Evolutionary conservation across 2,888 invertebrate genomes (phyloP).

Genomic region (Ophion obscuratus): DNA sequence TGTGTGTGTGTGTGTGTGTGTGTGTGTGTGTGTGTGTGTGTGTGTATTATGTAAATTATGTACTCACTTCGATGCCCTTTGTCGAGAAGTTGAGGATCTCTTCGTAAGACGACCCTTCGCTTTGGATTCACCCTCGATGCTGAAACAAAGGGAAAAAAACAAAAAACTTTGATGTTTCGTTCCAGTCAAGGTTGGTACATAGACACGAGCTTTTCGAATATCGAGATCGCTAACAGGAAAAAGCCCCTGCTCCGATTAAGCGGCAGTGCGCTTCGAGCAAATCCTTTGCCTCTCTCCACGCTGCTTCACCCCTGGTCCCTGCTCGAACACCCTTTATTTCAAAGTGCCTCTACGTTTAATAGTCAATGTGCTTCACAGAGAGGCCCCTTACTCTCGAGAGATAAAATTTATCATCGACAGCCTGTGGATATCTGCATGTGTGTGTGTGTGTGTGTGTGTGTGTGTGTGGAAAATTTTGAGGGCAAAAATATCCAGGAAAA

Average conservation of each 20-base stretch:
- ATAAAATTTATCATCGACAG: slow-evolving; percentile 44
- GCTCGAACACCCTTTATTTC: neutral
- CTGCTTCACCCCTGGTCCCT: neutral
- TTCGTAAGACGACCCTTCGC: slow-evolving; percentile 89
- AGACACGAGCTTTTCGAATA: slow-evolving; percentile 20
- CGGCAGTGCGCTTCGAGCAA: slow-evolving; percentile 36
- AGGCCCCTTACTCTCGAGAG: slow-evolving; percentile 1
- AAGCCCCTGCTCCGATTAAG: slow-evolving; percentile 40
- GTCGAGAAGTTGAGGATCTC: slow-evolving; percentile 89
- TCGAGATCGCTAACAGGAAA: slow-evolving; percentile 50
- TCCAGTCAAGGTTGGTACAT: slow-evolving; percentile 6
- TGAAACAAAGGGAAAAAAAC: slow-evolving; percentile 69
- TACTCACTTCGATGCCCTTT: slow-evolving; percentile 94
- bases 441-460: neutral
- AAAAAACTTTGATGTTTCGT: slow-evolving; percentile 54
- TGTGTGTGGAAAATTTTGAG: neutral
- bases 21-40: neutral
- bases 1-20: no score
- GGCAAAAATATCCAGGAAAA: slow-evolving; percentile 17
- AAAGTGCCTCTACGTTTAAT: slow-evolving; percentile 38
- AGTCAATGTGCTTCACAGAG: slow-evolving; percentile 24
- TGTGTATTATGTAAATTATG: neutral
- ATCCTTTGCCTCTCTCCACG: neutral
- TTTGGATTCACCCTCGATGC: slow-evolving; percentile 86
- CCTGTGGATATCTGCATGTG: neutral